These are phyloP conservation scores for Drosophila sulfurigaster DNA, from an alignment of 1,140 invertebrate species.

Conservation along the genomic window DNA sequence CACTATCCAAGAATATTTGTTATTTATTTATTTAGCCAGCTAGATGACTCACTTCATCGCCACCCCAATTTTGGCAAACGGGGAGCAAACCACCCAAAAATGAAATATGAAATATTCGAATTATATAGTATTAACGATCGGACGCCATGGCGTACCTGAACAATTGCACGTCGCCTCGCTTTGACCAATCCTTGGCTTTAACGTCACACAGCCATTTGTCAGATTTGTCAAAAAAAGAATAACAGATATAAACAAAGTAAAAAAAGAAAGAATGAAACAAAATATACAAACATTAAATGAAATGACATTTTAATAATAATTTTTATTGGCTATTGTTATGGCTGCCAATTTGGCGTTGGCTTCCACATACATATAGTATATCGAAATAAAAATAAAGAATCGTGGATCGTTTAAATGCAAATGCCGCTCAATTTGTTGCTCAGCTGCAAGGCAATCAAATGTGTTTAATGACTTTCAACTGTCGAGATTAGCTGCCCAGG, in stretches of 20 bases:
- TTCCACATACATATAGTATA: background rate
- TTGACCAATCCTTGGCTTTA: slow-evolving; percentile 45
- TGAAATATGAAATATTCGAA: too few relatives aligned
- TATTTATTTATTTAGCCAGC: slow-evolving; percentile 42
- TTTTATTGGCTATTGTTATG: slow-evolving; percentile 25
- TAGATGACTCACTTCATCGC: slow-evolving; percentile 1
- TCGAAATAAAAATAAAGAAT: slow-evolving; percentile 25
- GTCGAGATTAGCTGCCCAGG: slow-evolving; percentile 17
- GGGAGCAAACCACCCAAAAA: background rate
- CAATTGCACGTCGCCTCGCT: slow-evolving; percentile 65
- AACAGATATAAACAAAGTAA: background rate
- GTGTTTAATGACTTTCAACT: slow-evolving; percentile 60
- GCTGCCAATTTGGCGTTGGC: slow-evolving; percentile 13
- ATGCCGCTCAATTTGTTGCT: slow-evolving; percentile 24
- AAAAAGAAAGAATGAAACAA: background rate
- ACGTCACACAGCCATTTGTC: slow-evolving; percentile 46
- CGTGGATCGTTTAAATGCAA: slow-evolving; percentile 74
- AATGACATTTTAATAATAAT: slow-evolving; percentile 52
- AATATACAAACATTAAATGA: slow-evolving; percentile 26
- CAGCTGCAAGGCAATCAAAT: slow-evolving; percentile 57
- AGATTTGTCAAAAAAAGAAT: slow-evolving; percentile 7
- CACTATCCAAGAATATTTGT: slow-evolving; percentile 23
- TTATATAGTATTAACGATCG: background rate
- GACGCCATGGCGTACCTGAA: slow-evolving; percentile 60
- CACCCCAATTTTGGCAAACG: background rate